Evolutionary conservation across 2,113 vertebrate species (phyloP).

Genomic region (Lucifuga dentata): DNA sequence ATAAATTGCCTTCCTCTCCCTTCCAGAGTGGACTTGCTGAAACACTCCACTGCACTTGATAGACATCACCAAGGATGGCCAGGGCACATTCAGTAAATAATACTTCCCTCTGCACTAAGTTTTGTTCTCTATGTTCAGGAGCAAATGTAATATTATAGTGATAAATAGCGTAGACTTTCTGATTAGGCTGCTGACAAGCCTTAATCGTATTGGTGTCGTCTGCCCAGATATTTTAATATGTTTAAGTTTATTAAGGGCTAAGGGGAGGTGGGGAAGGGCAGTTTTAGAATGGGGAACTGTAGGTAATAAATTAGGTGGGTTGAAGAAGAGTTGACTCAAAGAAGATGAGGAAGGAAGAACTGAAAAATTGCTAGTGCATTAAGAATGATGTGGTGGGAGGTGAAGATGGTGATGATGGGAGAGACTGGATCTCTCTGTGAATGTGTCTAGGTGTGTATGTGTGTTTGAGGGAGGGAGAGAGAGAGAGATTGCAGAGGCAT

Average conservation of each 20-base stretch:
- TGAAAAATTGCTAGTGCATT: slow-evolving; percentile 68
- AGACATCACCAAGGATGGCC: slow-evolving; percentile 78
- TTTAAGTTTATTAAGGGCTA: slow-evolving; percentile 35
- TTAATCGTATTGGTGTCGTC: neutral
- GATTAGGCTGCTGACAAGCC: slow-evolving; percentile 22
- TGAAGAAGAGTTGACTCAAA: slow-evolving; percentile 43
- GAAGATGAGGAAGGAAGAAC: slow-evolving; percentile 53
- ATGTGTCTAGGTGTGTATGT: slow-evolving; percentile 1
- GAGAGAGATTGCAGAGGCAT: slow-evolving; percentile 71
- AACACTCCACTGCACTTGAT: slow-evolving; percentile 81
- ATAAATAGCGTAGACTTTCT: slow-evolving; percentile 3
- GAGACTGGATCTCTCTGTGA: slow-evolving; percentile 42
- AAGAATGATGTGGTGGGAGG: slow-evolving; percentile 57
- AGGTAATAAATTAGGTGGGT: slow-evolving; percentile 40
- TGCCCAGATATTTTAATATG: slow-evolving; percentile 15
- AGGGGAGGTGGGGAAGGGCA: slow-evolving; percentile 11
- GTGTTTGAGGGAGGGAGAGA: slow-evolving; percentile 37
- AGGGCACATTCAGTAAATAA: slow-evolving; percentile 74
- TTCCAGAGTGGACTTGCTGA: slow-evolving; percentile 76
- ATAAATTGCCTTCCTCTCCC: slow-evolving; percentile 80
- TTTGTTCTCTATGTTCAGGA: slow-evolving; percentile 39
- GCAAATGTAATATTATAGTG: slow-evolving; percentile 2
- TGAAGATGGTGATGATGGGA: slow-evolving; percentile 55
- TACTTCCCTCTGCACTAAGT: slow-evolving; percentile 47
- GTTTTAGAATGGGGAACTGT: slow-evolving; percentile 5